Evolutionary conservation across 2,113 vertebrate species (phyloP), one percentile per base, ranked within the genome.

Genomic region (Propithecus coquereli): DNA sequence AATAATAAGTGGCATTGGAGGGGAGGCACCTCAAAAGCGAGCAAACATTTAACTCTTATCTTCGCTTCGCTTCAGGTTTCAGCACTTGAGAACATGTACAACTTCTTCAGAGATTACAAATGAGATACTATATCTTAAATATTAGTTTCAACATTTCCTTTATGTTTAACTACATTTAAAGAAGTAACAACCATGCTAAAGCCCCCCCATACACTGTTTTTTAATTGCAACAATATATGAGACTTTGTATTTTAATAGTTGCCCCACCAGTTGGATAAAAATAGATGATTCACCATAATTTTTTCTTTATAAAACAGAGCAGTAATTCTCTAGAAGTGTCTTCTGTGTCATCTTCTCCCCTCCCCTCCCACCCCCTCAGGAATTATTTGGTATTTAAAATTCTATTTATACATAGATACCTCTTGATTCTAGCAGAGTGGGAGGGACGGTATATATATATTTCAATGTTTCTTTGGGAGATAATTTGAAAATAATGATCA

Each of bases 301-400:
- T 80, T 95, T 96, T 47, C 71, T 93, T 90, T 95, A 76, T 86
- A 95, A 93, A 98, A 95, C 79, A 90, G 27, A 97, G 91, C 87
- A 95, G 92, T 85, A 12, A 83, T 79, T 96, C 79, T 98, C 73
- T 77, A 91, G 93, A 94, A 94, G 22, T 90, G 47, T 91, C 20
- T 30, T 0, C 57, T 96, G 73, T 74, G 14, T 79, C 45, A 73
- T 45, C 52, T 45, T 10, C 18, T 97, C 93, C 92, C 91, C 12
- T 40, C 13, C 18, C 8, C 13, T 5, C 32, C 27, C 1, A 5
- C 7, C 18, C 2, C 14, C 7, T 94, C 50, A 96, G 8, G 66
- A 97, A 96, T 50, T 94, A 91, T 97, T 98, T 95, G 87, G 95
- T 97, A 97, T 97, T 96, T 96, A 97, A 97, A 97, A 98, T 97